Evolutionary conservation across 2,888 invertebrate genomes (phyloP).

Genomic region (Parasteatoda lunata): DNA sequence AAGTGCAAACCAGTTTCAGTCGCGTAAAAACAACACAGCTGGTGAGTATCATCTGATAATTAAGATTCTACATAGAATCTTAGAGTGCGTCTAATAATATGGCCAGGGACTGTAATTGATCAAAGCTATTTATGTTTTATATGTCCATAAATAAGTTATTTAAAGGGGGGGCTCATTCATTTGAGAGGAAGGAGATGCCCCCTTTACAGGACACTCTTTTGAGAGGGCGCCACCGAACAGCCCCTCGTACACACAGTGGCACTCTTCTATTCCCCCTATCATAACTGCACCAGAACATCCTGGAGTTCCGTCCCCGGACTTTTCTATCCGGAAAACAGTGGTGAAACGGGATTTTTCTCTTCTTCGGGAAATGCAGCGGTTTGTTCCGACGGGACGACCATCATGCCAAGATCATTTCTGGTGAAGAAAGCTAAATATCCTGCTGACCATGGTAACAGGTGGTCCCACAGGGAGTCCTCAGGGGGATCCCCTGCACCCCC

Average conservation of each 20-base stretch:
- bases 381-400: constrained; percentile 34
- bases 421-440: constrained; percentile 71
- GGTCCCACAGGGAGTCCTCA: constrained; percentile 53
- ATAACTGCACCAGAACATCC: constrained; percentile 46
- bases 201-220: neutral
- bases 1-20: too few relatives aligned
- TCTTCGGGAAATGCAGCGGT: constrained; percentile 40
- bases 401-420: constrained; percentile 70
- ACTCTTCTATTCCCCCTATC: constrained; percentile 26
- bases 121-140: too few relatives aligned
- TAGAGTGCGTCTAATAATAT: too few relatives aligned
- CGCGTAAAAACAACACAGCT: too few relatives aligned
- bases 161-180: too few relatives aligned
- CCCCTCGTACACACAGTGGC: constrained; percentile 28
- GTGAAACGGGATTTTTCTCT: constrained; percentile 18
- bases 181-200: neutral
- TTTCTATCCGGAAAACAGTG: neutral
- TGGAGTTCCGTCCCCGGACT: constrained; percentile 14
- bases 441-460: constrained; percentile 65
- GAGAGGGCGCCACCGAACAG: constrained; percentile 58
- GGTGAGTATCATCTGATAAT: too few relatives aligned
- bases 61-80: too few relatives aligned
- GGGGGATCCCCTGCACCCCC: constrained; percentile 56
- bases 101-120: too few relatives aligned
- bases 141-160: too few relatives aligned